phyloP scores from a whole-genome alignment of 92 coral and sea anemone genomes.

The Epizoanthus scotinus region DNA sequence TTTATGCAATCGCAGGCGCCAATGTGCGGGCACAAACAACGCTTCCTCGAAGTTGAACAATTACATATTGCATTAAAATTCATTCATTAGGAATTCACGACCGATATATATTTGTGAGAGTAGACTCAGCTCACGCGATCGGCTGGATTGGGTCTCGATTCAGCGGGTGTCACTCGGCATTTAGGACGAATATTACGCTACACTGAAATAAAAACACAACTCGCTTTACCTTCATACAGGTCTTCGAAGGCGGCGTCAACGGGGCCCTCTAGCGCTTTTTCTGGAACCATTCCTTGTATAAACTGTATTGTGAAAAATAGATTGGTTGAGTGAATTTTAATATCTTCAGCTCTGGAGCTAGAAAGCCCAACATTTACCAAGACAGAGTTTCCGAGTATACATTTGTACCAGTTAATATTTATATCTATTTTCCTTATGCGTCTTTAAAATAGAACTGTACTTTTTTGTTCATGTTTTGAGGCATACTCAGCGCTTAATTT shows the following conservation, averaged over 20 bases:
- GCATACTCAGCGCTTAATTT: neutral
- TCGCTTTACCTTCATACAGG: constrained; percentile 24
- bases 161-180: too few relatives aligned
- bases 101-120: neutral
- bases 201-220: neutral
- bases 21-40: neutral
- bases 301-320: neutral
- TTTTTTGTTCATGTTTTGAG: neutral
- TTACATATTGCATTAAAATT: constrained; percentile 8
- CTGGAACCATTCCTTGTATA: constrained; percentile 34
- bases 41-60: constrained; percentile 26
- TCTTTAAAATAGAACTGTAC: neutral
- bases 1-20: constrained; percentile 41
- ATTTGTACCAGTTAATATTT: neutral
- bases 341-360: neutral
- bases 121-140: constrained; percentile 25
- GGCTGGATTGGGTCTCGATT: neutral
- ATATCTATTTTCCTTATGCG: neutral
- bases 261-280: constrained; percentile 31
- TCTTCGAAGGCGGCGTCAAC: constrained; percentile 37
- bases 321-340: neutral
- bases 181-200: neutral
- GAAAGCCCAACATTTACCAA: neutral
- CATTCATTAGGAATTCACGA: neutral
- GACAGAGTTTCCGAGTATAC: neutral